phyloP scores from a whole-genome alignment of 1,140 invertebrate species.

The Sitodiplosis mosellana region DNA sequence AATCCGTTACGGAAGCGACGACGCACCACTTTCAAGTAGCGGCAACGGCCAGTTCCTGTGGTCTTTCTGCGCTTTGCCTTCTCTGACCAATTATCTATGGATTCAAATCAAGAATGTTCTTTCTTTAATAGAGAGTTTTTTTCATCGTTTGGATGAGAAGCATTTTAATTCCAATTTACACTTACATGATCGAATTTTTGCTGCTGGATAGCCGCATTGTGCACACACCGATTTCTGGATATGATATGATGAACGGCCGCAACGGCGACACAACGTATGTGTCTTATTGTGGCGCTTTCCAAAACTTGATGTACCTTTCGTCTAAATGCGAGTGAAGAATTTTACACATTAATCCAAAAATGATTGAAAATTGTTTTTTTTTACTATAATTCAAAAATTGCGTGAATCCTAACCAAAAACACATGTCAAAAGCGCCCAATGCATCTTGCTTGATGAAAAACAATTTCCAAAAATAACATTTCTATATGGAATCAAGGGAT shows the following conservation, averaged over 20 bases:
- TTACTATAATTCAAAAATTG: too few relatives aligned
- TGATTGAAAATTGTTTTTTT: too few relatives aligned
- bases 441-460: too few relatives aligned
- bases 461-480: too few relatives aligned
- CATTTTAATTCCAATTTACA: slow-evolving; percentile 21
- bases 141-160: too few relatives aligned
- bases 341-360: too few relatives aligned
- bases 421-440: too few relatives aligned
- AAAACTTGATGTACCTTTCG: slow-evolving; percentile 99
- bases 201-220: slow-evolving; percentile 89
- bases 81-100: slow-evolving; percentile 90
- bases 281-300: slow-evolving; percentile 99
- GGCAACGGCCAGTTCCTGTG: slow-evolving; percentile 93
- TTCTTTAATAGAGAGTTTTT: too few relatives aligned
- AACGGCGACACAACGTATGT: slow-evolving; percentile 92
- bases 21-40: slow-evolving; percentile 82
- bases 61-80: slow-evolving; percentile 98
- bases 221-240: slow-evolving; percentile 96
- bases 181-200: slow-evolving; percentile 90
- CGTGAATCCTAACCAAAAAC: too few relatives aligned
- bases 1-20: slow-evolving; percentile 69
- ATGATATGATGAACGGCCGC: slow-evolving; percentile 92
- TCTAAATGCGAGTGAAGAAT: slow-evolving; percentile 42
- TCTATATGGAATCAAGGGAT: too few relatives aligned
- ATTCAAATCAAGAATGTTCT: too few relatives aligned